Evolutionary conservation across 2,888 invertebrate genomes (phyloP).

Genomic region (Andrena dorsata): DNA sequence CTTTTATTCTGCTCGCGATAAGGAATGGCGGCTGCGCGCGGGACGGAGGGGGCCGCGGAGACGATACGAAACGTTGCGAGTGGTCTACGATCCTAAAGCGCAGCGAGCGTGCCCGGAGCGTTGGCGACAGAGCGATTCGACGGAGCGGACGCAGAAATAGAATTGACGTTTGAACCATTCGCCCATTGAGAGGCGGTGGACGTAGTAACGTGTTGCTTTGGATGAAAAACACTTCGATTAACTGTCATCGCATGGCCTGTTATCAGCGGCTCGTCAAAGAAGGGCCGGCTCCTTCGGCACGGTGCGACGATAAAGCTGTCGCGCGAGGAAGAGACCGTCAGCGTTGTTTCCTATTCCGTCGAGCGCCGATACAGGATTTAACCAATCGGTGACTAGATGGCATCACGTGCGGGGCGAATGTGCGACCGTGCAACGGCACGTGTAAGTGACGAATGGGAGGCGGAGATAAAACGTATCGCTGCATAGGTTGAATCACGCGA

Average conservation of each 20-base stretch:
- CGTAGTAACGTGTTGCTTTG: background rate
- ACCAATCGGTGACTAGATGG: conserved; percentile 46
- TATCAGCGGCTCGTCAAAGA: background rate
- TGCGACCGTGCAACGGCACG: conserved; percentile 38
- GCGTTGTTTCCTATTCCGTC: background rate
- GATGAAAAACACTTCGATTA: background rate
- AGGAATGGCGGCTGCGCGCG: background rate
- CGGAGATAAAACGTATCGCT: conserved; percentile 58
- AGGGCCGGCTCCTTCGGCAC: background rate
- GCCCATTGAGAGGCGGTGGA: background rate
- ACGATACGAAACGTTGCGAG: conserved; percentile 7
- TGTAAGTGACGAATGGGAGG: conserved; percentile 39
- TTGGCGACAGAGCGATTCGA: background rate
- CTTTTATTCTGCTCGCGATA: conserved; percentile 51
- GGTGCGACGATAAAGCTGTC: background rate
- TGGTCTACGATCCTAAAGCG: background rate
- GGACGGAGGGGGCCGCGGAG: background rate
- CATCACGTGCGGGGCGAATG: conserved; percentile 40
- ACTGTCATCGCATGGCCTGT: no score
- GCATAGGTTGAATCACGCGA: conserved; percentile 49
- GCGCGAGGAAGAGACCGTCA: background rate
- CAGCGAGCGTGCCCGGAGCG: background rate
- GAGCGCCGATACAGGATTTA: conserved; percentile 9
- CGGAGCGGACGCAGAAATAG: no score
- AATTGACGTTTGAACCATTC: no score